Evolutionary conservation across 1,140 invertebrate genomes (phyloP).

Genomic region (Orchesella cincta): DNA sequence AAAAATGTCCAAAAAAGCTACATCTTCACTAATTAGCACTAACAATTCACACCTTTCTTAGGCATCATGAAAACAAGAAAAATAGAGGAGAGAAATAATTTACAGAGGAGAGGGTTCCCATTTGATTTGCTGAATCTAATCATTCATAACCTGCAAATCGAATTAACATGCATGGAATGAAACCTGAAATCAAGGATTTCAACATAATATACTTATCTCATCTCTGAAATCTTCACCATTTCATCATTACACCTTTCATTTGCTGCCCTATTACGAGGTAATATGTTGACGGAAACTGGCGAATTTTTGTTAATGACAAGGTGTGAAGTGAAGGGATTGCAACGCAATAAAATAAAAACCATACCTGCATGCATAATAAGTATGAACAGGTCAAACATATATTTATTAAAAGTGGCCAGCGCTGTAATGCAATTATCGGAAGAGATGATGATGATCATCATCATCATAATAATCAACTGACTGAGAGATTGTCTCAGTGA

Average conservation of each 20-base stretch:
- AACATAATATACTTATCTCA: neutral
- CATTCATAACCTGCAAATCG: no score
- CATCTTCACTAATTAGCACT: neutral
- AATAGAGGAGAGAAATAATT: no score
- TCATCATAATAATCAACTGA: neutral
- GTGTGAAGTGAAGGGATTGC: neutral
- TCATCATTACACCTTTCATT: neutral
- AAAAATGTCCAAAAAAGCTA: neutral
- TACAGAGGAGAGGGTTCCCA: no score
- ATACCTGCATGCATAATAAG: neutral
- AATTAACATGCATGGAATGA: no score
- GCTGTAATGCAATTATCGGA: slow-evolving; percentile 6
- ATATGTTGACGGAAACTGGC: neutral
- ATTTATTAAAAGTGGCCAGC: neutral
- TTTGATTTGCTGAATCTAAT: no score
- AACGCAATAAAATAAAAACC: neutral
- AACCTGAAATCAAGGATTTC: no score
- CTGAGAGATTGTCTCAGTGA: neutral
- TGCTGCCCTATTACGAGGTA: no score
- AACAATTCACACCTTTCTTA: no score
- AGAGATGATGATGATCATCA: neutral
- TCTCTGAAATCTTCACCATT: neutral
- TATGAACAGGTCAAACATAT: neutral
- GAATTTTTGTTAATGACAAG: slow-evolving; percentile 6
- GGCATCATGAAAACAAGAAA: no score